Conservation (phyloP, 2,113 vertebrate genomes). For the Lepisosteus osseus region DNA sequence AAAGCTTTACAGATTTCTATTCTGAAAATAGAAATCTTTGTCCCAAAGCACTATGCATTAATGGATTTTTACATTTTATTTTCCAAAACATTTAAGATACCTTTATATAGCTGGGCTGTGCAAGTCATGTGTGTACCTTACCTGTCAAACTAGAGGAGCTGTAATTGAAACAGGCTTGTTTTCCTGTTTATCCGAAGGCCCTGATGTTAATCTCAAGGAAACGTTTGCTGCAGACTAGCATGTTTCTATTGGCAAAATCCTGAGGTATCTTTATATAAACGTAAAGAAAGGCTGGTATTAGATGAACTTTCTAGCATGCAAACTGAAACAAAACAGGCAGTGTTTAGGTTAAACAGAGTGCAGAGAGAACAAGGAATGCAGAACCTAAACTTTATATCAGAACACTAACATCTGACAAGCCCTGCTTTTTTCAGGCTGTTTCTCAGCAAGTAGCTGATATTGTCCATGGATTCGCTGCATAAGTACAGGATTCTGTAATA, state of each 20-base stretch:
- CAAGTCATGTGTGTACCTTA: background rate
- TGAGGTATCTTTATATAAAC: slow-evolving; percentile 58
- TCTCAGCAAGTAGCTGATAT: background rate
- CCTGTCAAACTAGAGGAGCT: slow-evolving; percentile 36
- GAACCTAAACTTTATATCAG: slow-evolving; percentile 6
- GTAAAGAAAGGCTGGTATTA: slow-evolving; percentile 16
- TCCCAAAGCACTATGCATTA: background rate
- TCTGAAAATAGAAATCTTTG: background rate
- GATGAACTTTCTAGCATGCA: slow-evolving; percentile 52
- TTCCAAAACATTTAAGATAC: background rate
- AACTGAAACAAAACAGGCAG: slow-evolving; percentile 54
- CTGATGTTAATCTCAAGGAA: slow-evolving; percentile 57
- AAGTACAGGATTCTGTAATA: background rate
- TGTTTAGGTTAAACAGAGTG: slow-evolving; percentile 56
- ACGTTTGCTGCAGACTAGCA: slow-evolving; percentile 50
- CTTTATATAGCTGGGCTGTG: background rate
- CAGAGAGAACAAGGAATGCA: background rate
- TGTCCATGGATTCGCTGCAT: background rate
- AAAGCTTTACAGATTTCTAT: background rate
- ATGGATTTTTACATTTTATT: background rate
- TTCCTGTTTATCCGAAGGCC: slow-evolving; percentile 62
- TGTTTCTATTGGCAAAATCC: slow-evolving; percentile 67
- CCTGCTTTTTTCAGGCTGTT: background rate
- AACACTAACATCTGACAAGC: slow-evolving; percentile 1
- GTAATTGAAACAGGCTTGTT: slow-evolving; percentile 49